These are phyloP conservation scores for Julus scandinavius DNA, from an alignment of 2,888 invertebrate species.

Conservation along the genomic window DNA sequence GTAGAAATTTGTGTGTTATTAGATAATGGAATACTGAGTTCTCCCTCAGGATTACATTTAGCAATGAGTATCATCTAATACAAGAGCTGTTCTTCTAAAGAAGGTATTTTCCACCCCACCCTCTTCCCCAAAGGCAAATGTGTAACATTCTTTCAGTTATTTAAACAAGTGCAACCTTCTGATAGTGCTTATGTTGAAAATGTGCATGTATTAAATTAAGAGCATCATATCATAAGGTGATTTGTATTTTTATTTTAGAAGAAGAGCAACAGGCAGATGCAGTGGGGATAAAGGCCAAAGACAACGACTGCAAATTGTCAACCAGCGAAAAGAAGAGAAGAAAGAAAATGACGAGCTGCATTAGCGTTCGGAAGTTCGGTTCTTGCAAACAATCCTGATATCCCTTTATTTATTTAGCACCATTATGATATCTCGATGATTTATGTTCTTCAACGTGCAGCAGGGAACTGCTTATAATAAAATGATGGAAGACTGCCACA, in stretches of 20 bases:
- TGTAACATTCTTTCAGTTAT: neutral
- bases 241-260: slow-evolving; percentile 10
- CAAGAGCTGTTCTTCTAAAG: neutral
- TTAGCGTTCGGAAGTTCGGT: slow-evolving; percentile 53
- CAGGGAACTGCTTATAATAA: neutral
- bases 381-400: slow-evolving; percentile 56
- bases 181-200: neutral
- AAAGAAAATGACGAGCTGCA: slow-evolving; percentile 55
- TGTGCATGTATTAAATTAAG: neutral
- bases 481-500: neutral
- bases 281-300: slow-evolving; percentile 49
- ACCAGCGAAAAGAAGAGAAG: slow-evolving; percentile 49
- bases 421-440: neutral
- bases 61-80: neutral
- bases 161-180: neutral
- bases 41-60: neutral
- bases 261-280: slow-evolving; percentile 28
- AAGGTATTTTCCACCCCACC: neutral
- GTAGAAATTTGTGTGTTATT: neutral
- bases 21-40: neutral
- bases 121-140: neutral
- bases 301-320: neutral
- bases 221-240: neutral
- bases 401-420: slow-evolving; percentile 31
- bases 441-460: neutral